Evolutionary conservation across 2,888 invertebrate genomes (phyloP).

Genomic region (Globia sparganii): DNA sequence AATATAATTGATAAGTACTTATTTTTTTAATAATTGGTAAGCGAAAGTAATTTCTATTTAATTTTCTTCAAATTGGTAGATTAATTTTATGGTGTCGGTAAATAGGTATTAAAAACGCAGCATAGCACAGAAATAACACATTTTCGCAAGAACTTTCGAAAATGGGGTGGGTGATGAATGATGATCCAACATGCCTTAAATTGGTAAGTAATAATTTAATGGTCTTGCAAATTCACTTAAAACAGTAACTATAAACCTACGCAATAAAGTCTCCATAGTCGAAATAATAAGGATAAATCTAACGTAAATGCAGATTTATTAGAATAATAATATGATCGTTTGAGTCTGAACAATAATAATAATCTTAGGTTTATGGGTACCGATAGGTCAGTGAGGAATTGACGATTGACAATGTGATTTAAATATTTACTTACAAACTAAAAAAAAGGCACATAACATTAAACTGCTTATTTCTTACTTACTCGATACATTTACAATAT

Average conservation of each 20-base stretch:
- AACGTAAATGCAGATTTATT: conserved; percentile 4
- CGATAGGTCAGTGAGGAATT: conserved; percentile 21
- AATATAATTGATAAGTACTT: background rate
- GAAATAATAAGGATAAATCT: conserved; percentile 23
- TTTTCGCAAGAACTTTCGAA: background rate
- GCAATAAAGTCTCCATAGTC: background rate
- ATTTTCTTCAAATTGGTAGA: background rate
- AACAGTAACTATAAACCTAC: background rate
- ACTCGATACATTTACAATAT: background rate
- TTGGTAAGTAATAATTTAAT: no score
- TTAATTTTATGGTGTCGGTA: background rate
- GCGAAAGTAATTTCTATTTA: no score
- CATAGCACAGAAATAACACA: background rate
- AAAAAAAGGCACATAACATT: background rate
- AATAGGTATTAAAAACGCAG: background rate
- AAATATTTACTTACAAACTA: conserved; percentile 44
- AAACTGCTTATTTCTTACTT: background rate
- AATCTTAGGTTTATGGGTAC: background rate
- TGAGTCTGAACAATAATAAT: background rate
- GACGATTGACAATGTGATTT: conserved; percentile 20
- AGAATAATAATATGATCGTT: conserved; percentile 4
- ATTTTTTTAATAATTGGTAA: background rate
- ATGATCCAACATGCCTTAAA: background rate
- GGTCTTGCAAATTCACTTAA: background rate
- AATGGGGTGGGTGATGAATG: background rate